These are phyloP conservation scores for Ectemnius continuus DNA, from an alignment of 2,888 invertebrate genomes.

Conservation along the genomic window DNA sequence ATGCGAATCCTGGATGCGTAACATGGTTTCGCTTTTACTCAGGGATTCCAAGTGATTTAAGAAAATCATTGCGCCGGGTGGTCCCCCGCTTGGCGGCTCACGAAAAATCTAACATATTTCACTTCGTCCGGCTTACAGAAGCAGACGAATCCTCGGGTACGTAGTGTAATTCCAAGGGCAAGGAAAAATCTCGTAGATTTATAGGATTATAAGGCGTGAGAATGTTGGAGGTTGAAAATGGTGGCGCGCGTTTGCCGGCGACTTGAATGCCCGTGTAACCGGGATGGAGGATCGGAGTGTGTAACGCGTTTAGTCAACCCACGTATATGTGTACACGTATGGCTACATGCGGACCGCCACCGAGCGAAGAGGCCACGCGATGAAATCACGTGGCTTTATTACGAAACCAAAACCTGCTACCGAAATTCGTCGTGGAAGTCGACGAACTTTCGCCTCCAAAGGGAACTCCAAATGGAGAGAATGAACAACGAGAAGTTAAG, in stretches of 20 bases:
- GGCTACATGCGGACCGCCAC: background rate
- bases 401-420: conserved; percentile 59
- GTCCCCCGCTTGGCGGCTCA: no score
- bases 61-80: no score
- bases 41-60: no score
- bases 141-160: no score
- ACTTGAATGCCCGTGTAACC: conserved; percentile 51
- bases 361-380: conserved; percentile 39
- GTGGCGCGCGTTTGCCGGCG: conserved; percentile 36
- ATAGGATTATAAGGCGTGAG: background rate
- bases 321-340: conserved; percentile 33
- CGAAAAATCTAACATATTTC: no score
- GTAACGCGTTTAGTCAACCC: conserved; percentile 42
- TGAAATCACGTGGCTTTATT: conserved; percentile 51
- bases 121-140: no score
- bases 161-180: no score
- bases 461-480: background rate
- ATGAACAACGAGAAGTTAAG: no score
- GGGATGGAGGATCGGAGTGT: conserved; percentile 29
- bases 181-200: no score
- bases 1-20: no score
- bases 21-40: no score
- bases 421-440: conserved; percentile 58
- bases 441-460: conserved; percentile 56
- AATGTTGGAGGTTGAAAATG: background rate